Percentiles rank a stretch among this genome's conserved stretches.
These are phyloP conservation scores for Phasianus colchicus DNA, from an alignment of 2,113 vertebrate genomes.

Conservation along the genomic window DNA sequence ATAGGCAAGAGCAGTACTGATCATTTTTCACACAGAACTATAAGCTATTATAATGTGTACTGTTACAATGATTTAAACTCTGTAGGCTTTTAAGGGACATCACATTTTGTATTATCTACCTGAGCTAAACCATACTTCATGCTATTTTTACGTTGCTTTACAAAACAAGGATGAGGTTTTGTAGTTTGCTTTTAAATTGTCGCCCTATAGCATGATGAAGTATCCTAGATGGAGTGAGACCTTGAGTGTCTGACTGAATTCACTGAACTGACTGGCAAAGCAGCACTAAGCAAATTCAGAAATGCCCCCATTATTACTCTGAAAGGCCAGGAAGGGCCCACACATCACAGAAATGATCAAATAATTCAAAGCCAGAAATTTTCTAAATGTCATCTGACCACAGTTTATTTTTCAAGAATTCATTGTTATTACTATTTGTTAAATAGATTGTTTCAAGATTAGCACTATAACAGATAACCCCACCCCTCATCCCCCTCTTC, in stretches of 20 bases:
- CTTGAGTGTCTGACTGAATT: not conserved
- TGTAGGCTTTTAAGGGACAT: not conserved
- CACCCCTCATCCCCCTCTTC: not conserved
- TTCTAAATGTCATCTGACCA: not conserved
- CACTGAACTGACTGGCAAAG: not conserved
- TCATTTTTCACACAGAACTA: slow-evolving; percentile 35
- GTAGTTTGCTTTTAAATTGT: slow-evolving; percentile 10
- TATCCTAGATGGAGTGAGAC: not conserved
- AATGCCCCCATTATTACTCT: not conserved
- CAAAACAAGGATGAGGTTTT: not conserved
- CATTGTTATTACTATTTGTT: not conserved
- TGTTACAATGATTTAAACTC: slow-evolving; percentile 53
- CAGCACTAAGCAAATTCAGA: not conserved
- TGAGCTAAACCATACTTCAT: not conserved
- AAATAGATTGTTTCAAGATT: not conserved
- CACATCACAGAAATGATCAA: not conserved
- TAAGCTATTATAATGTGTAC: not conserved
- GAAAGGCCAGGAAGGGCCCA: not conserved
- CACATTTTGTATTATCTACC: slow-evolving; percentile 24
- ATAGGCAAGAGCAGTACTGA: not conserved
- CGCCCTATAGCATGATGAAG: not conserved
- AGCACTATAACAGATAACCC: not conserved
- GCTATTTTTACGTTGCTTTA: slow-evolving; percentile 6
- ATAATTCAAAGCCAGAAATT: not conserved
- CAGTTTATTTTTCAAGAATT: not conserved